Evolutionary conservation across 1,140 invertebrate species (phyloP).

Genomic region (Psix sp.): DNA sequence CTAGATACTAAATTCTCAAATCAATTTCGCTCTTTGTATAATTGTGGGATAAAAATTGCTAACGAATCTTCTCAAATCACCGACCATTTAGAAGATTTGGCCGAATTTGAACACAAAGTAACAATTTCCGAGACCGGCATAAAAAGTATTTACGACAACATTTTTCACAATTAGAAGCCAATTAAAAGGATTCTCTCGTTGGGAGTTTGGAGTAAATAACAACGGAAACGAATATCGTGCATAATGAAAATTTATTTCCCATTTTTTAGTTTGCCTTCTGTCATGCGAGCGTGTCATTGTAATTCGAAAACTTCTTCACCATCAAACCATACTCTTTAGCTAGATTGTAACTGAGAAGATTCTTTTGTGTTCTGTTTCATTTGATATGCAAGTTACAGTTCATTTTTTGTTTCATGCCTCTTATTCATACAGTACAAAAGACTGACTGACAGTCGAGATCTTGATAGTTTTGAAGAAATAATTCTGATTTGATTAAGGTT

Average conservation of each 20-base stretch:
- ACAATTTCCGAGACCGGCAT: neutral
- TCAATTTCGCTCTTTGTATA: slow-evolving; percentile 37
- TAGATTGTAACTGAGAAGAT: slow-evolving; percentile 70
- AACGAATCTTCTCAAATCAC: slow-evolving; percentile 7
- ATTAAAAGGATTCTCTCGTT: too few species aligned
- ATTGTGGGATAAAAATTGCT: too few species aligned
- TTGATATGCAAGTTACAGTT: slow-evolving; percentile 58
- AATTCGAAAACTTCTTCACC: slow-evolving; percentile 61
- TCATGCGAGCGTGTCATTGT: slow-evolving; percentile 23
- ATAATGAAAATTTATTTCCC: slow-evolving; percentile 32
- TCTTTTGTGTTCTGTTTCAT: slow-evolving; percentile 65
- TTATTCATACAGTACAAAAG: slow-evolving; percentile 5
- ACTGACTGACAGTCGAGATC: too few species aligned
- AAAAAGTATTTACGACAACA: slow-evolving; percentile 6
- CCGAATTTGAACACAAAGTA: slow-evolving; percentile 7
- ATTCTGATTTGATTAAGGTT: too few species aligned
- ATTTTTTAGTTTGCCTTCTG: neutral
- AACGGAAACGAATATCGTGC: neutral
- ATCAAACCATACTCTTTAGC: too few species aligned
- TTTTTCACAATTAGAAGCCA: neutral
- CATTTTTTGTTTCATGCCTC: slow-evolving; percentile 9
- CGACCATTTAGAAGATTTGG: slow-evolving; percentile 11
- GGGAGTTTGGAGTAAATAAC: neutral
- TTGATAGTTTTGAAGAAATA: too few species aligned
- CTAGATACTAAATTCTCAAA: slow-evolving; percentile 51